Percentiles rank a stretch among this genome's conserved stretches.
These are phyloP conservation scores for Eurytemora carolleeae DNA, from an alignment of 1,140 invertebrate genomes.

Conservation along the genomic window DNA sequence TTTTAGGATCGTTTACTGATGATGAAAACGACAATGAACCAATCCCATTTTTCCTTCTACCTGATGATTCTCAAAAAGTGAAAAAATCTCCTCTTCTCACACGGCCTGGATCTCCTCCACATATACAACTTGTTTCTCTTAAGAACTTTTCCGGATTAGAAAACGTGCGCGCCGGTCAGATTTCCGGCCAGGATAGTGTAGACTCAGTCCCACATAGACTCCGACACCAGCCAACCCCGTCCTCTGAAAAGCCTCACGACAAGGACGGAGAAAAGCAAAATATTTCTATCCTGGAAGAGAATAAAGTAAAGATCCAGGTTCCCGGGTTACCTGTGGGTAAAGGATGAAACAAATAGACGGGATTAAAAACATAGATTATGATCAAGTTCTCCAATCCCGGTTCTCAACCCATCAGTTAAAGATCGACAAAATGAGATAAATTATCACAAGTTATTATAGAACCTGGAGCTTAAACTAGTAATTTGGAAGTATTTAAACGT, in stretches of 20 bases:
- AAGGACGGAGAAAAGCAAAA: background rate
- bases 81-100: constrained; percentile 12
- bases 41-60: constrained; percentile 21
- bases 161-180: constrained; percentile 17
- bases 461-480: too few species aligned
- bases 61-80: constrained; percentile 19
- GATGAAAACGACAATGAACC: constrained; percentile 20
- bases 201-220: background rate
- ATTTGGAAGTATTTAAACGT: too few species aligned
- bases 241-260: background rate
- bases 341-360: too few species aligned
- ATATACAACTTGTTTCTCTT: constrained; percentile 19
- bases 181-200: constrained; percentile 3
- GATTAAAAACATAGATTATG: too few species aligned
- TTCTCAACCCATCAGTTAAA: too few species aligned
- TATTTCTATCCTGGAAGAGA: constrained; percentile 15
- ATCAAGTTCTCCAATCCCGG: too few species aligned
- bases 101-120: constrained; percentile 15
- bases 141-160: constrained; percentile 21
- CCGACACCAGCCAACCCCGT: background rate
- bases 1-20: background rate
- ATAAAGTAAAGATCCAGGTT: constrained; percentile 18
- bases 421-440: too few species aligned
- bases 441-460: too few species aligned
- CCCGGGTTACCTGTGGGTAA: too few species aligned